Percentiles rank a stretch among this genome's conserved stretches.
Conservation (phyloP, 2,113 vertebrate species). For the Numida meleagris region DNA sequence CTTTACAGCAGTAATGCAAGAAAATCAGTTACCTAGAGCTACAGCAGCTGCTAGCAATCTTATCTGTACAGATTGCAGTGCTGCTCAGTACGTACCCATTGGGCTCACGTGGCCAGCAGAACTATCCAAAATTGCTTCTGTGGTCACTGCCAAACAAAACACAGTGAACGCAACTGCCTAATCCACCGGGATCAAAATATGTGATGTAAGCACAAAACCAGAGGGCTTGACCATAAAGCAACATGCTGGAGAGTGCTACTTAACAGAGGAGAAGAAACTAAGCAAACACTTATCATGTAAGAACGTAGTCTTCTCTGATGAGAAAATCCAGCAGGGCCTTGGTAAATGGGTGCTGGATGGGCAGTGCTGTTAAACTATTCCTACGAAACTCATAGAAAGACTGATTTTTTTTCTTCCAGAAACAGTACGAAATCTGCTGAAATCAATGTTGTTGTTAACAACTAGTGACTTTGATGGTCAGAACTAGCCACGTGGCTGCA, state of each 20-base stretch:
- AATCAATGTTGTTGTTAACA: not conserved
- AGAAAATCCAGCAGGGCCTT: not conserved
- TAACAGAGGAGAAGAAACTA: not conserved
- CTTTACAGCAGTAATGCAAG: not conserved
- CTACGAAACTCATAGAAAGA: not conserved
- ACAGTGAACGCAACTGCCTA: not conserved
- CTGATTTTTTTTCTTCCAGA: not conserved
- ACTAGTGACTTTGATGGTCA: not conserved
- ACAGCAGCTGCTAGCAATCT: too few species aligned
- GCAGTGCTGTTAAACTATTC: rapidly evolving
- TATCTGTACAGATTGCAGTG: not conserved
- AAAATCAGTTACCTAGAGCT: not conserved
- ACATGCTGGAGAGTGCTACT: not conserved
- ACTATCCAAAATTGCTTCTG: not conserved
- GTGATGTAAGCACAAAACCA: not conserved
- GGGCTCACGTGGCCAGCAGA: not conserved
- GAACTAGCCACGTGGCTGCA: rapidly evolving
- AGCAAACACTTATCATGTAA: not conserved
- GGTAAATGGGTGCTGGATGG: not conserved
- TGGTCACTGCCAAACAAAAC: not conserved
- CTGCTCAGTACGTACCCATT: not conserved
- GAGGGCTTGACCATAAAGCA: not conserved
- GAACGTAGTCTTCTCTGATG: rapidly evolving
- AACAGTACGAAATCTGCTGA: not conserved
- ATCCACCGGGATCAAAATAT: not conserved